Evolutionary conservation across 2,888 invertebrate species (phyloP).

Genomic region (Flexamia atlantica): DNA sequence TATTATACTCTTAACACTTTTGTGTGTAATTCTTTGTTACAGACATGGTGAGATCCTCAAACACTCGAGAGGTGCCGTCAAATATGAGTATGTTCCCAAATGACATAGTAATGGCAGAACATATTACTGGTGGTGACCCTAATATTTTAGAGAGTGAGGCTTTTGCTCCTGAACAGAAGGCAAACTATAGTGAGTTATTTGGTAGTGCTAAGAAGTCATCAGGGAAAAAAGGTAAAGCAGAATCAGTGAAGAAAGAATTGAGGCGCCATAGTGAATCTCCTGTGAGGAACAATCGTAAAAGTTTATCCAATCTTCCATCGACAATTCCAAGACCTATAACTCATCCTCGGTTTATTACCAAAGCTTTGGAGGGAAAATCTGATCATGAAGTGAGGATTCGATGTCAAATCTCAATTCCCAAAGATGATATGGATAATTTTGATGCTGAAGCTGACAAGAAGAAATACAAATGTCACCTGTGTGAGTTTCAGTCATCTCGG

Average conservation of each 20-base stretch:
- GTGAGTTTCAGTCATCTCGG: constrained; percentile 82
- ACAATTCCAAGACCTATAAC: constrained; percentile 73
- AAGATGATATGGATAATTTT: constrained; percentile 69
- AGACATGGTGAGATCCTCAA: constrained; percentile 61
- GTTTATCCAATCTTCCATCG: constrained; percentile 47
- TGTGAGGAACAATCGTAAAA: constrained; percentile 40
- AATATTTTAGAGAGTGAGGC: constrained; percentile 82
- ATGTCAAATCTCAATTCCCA: constrained; percentile 75
- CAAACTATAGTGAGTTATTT: constrained; percentile 77
- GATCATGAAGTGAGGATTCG: constrained; percentile 83
- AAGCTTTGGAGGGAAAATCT: constrained; percentile 70
- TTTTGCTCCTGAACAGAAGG: constrained; percentile 77
- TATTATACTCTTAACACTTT: no score
- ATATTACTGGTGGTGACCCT: constrained; percentile 83
- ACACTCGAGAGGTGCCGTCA: constrained; percentile 75
- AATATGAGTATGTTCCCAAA: constrained; percentile 89
- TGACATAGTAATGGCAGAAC: constrained; percentile 87
- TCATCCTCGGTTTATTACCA: constrained; percentile 76
- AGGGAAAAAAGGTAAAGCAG: constrained; percentile 68
- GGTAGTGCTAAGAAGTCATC: constrained; percentile 74
- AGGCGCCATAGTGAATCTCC: constrained; percentile 41
- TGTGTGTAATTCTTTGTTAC: no score
- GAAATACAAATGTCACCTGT: constrained; percentile 81
- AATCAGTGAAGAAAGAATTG: constrained; percentile 64
- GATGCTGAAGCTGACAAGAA: constrained; percentile 72